Evolutionary conservation across 1,140 invertebrate genomes (phyloP), one percentile per base, ranked within the genome.

Genomic region (Ceratoteleas bidentatus): DNA sequence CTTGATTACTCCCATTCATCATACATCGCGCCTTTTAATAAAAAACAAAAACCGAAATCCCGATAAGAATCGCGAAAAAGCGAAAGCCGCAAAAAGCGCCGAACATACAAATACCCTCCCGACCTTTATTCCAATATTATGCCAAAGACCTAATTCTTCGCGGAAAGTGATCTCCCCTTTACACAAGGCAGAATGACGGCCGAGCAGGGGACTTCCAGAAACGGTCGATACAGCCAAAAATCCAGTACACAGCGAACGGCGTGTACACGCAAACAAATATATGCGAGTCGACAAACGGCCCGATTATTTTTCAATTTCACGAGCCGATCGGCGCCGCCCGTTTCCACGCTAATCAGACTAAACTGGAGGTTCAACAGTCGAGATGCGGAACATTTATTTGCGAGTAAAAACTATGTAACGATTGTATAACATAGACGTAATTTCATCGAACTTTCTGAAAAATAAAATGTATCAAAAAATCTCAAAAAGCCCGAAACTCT

Each of bases 201-300:
- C 49, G 61, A 49, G 54, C 32, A 69, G 69, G 65, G 66, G 68
- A 73, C 53, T 85, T 83, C 50, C 77, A 83, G 76, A 76, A 62
- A 77, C 80, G 87, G 87, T 89, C 88, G 87, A 89, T 89, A 89
- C 87, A 88, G 87, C 87, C 85, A 80, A 87, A 89, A 87, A 84
- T 86, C 84, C 83, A 86, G 85, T 86, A 77, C 72, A 81, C 62
- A 76, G 54, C 69, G 62, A 68, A n/a, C n/a, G n/a, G n/a, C 6
- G 43, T 68, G n/a, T 68, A 68, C 64, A 74, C 69, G 56, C 68
- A 72, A 61, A 65, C 56, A 53, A 64, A 80, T 56, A 68, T 75
- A 74, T 74, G 54, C 50, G 10, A 56, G 32, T 3, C 9, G 13
- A 69, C 36, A 50, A 66, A 54, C 7, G 15, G 14, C 54, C 56